phyloP scores from a whole-genome alignment of 2,113 vertebrate species.

The Penelope pileata region DNA sequence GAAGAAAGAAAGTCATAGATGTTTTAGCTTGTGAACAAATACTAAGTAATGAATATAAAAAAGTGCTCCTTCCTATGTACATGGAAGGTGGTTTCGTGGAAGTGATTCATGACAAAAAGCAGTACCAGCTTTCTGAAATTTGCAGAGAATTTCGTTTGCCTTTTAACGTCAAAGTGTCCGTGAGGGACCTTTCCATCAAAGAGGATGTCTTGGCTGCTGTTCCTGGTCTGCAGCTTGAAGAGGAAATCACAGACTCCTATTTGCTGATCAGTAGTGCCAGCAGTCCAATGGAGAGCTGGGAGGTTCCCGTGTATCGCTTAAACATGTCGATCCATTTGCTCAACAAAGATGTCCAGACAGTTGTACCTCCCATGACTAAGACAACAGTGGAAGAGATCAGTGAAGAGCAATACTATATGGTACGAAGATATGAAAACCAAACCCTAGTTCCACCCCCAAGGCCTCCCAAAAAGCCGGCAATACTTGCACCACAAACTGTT shows the following conservation, averaged over 20 bases:
- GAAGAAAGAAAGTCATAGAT: conserved; percentile 57
- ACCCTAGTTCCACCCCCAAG: conserved; percentile 80
- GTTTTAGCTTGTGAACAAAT: conserved; percentile 82
- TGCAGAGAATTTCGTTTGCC: conserved; percentile 80
- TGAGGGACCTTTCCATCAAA: conserved; percentile 82
- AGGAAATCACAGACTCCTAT: conserved; percentile 85
- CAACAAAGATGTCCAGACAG: conserved; percentile 4
- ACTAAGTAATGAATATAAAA: conserved; percentile 62
- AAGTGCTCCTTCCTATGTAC: conserved; percentile 81
- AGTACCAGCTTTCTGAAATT: conserved; percentile 80
- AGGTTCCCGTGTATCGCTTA: conserved; percentile 77
- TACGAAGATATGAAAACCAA: conserved; percentile 81
- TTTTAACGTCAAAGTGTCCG: conserved; percentile 85
- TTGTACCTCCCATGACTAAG: neutral
- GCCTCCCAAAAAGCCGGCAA: conserved; percentile 82
- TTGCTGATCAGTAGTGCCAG: conserved; percentile 77
- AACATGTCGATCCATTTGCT: conserved; percentile 77
- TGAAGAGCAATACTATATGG: conserved; percentile 83
- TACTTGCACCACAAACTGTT: neutral
- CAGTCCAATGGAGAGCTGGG: conserved; percentile 78
- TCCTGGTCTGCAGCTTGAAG: conserved; percentile 82
- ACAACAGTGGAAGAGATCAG: conserved; percentile 81
- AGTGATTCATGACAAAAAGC: conserved; percentile 84
- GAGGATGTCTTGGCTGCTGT: conserved; percentile 81
- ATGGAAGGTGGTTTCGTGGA: conserved; percentile 87